Conservation (phyloP, 2,797 vertebrate species). For the Scyliorhinus canicula region DNA sequence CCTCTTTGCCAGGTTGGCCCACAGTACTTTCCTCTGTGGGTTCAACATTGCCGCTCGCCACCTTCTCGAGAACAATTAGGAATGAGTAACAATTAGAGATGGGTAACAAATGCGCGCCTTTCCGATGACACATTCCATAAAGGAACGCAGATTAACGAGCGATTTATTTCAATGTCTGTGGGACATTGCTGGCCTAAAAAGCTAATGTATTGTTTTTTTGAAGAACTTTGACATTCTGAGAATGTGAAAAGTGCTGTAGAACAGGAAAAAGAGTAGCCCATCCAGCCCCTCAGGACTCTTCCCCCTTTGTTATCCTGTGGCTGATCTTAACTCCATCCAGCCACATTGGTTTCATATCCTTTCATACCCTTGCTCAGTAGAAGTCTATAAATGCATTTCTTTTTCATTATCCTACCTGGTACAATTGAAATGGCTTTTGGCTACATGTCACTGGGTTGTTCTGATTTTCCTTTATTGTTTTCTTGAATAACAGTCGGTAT, state of each 20-base stretch:
- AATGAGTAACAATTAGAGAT: no score
- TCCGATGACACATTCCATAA: no score
- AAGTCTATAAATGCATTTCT: background rate
- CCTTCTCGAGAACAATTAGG: no score
- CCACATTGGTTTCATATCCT: background rate
- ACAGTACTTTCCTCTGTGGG: background rate
- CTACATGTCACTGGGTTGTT: background rate
- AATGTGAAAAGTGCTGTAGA: background rate
- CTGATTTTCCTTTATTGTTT: background rate
- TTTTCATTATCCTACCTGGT: background rate
- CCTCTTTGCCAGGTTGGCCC: background rate
- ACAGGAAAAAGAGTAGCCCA: background rate
- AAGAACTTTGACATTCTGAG: background rate
- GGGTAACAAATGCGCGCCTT: no score
- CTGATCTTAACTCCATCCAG: background rate
- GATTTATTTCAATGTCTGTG: background rate
- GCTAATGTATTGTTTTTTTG: background rate
- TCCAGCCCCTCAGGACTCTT: background rate
- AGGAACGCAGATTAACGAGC: background rate
- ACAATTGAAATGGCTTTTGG: background rate
- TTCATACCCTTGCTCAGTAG: background rate
- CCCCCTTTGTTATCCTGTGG: background rate
- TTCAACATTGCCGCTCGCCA: no score
- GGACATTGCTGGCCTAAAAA: background rate
- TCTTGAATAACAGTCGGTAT: background rate